A percentile compares a stretch with the other conserved stretches of the same genome.
Evolutionary conservation across 2,888 invertebrate species (phyloP).

Genomic region (Andrena minutula): DNA sequence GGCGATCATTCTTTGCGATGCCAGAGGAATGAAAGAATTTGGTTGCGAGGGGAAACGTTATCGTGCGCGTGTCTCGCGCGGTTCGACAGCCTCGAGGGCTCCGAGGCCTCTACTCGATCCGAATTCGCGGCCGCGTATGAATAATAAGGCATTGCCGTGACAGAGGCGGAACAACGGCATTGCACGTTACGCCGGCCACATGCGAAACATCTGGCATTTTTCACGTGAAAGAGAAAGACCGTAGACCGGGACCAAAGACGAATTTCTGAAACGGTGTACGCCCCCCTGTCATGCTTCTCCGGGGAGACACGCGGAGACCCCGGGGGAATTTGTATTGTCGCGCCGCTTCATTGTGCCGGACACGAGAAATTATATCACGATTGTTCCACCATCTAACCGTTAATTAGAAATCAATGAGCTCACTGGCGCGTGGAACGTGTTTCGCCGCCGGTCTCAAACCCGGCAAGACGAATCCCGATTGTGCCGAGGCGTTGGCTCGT

Average conservation of each 20-base stretch:
- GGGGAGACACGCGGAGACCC: conserved; percentile 68
- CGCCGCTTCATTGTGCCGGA: conserved; percentile 75
- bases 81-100: conserved; percentile 37
- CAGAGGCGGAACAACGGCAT: conserved; percentile 70
- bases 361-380: conserved; percentile 80
- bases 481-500: conserved; percentile 44
- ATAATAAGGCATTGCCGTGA: conserved; percentile 72
- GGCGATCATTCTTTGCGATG: conserved; percentile 14
- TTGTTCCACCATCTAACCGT: conserved; percentile 82
- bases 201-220: conserved; percentile 85
- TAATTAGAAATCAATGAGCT: conserved; percentile 84
- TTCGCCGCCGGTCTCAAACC: conserved; percentile 8
- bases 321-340: conserved; percentile 80
- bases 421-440: conserved; percentile 74
- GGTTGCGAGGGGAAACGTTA: neutral
- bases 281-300: conserved; percentile 83
- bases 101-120: conserved; percentile 43
- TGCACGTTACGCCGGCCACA: conserved; percentile 79
- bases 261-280: conserved; percentile 83
- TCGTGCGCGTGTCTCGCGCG: conserved; percentile 41
- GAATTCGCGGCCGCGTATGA: conserved; percentile 72
- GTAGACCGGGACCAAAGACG: conserved; percentile 77
- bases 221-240: conserved; percentile 82
- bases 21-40: conserved; percentile 38
- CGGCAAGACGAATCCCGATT: conserved; percentile 28